Conservation (phyloP, 1,140 invertebrate species). For the Nylanderia fulva region DNA sequence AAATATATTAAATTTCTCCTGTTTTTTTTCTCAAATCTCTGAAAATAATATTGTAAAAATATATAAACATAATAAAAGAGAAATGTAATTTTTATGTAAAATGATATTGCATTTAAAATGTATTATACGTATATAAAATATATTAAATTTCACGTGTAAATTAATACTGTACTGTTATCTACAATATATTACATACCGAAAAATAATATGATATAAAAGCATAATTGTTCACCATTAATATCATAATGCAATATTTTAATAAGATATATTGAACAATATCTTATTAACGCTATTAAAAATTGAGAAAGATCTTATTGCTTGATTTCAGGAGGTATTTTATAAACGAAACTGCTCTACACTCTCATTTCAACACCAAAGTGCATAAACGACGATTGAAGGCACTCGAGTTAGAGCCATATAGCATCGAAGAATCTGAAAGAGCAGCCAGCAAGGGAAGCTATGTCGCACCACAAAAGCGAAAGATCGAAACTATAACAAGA, state of each 20-base stretch:
- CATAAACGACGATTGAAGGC: conserved; percentile 97
- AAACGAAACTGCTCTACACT: conserved; percentile 90
- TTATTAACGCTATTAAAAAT: neutral
- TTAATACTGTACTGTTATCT: neutral
- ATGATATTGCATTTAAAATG: no score
- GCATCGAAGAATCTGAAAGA: conserved; percentile 95
- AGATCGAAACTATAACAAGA: conserved; percentile 91
- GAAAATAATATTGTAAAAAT: no score
- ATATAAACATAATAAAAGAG: no score
- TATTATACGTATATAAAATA: no score
- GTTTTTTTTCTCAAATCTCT: no score
- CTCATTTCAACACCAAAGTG: conserved; percentile 95
- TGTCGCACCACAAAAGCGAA: conserved; percentile 90
- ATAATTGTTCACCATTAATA: neutral
- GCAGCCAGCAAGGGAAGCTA: conserved; percentile 95
- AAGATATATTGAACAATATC: no score
- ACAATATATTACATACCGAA: neutral
- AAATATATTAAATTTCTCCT: no score
- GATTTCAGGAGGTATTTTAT: conserved; percentile 94
- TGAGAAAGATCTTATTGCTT: neutral
- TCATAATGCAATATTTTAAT: neutral
- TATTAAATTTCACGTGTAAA: neutral
- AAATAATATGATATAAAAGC: neutral
- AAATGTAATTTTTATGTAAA: no score
- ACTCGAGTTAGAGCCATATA: conserved; percentile 96